Evolutionary conservation across 2,888 invertebrate genomes (phyloP).

Genomic region (Macrosoma leucophasiata): DNA sequence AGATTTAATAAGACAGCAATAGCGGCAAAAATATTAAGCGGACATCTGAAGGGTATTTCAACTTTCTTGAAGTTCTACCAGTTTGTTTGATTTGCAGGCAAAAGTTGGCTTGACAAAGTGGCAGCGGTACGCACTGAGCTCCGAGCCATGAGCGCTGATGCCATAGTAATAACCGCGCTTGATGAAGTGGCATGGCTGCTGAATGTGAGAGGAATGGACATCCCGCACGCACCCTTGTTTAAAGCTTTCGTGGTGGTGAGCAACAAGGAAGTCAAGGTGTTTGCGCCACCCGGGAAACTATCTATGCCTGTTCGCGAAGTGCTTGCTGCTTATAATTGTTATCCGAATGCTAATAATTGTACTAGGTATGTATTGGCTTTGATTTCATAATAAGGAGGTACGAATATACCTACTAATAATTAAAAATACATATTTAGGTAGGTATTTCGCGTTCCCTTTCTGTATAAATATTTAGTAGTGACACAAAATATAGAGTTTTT

Average conservation of each 20-base stretch:
- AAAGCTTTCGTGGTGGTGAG: constrained; percentile 85
- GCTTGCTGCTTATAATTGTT: constrained; percentile 75
- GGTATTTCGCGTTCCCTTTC: no score
- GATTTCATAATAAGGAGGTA: no score
- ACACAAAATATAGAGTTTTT: no score
- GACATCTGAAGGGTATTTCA: no score
- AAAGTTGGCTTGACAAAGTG: constrained; percentile 86
- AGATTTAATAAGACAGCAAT: no score
- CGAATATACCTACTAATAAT: no score
- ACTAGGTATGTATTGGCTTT: constrained; percentile 53
- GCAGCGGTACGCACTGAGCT: constrained; percentile 79
- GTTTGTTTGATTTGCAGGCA: constrained; percentile 59
- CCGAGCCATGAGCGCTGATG: constrained; percentile 78
- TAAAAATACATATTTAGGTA: no score
- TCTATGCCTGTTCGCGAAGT: constrained; percentile 69
- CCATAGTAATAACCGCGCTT: constrained; percentile 88
- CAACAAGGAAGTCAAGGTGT: constrained; percentile 79
- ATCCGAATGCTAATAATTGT: constrained; percentile 76
- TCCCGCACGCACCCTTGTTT: constrained; percentile 87
- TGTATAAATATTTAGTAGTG: no score
- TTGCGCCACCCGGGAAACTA: constrained; percentile 81
- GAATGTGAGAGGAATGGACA: constrained; percentile 90
- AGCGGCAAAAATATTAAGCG: no score
- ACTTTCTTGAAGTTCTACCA: constrained; percentile 1
- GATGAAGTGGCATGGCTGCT: constrained; percentile 92